Percentiles rank a stretch among this genome's conserved stretches.
Conservation (phyloP, 2,797 vertebrate species). For the Danio choprae region DNA sequence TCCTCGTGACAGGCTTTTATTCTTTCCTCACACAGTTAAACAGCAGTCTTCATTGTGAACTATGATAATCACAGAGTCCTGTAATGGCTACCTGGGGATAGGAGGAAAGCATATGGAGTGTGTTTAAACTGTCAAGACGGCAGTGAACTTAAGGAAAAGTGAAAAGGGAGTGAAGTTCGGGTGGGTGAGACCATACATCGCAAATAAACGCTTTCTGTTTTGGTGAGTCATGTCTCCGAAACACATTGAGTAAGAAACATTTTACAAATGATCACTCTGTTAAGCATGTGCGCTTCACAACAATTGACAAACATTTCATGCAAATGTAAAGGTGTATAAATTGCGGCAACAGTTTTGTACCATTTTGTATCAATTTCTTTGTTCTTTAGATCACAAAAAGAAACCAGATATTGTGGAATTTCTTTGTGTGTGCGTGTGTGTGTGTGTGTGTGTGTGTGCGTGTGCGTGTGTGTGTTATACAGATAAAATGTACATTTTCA, state of each 20-base stretch:
- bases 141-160: conserved; percentile 5
- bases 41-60: conserved; percentile 43
- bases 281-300: not conserved
- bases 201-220: conserved; percentile 12
- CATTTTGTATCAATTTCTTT: not conserved
- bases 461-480: not conserved
- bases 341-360: not conserved
- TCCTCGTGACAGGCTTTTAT: conserved; percentile 47
- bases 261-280: not conserved
- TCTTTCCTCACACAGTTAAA: conserved; percentile 46
- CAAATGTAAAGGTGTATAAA: not conserved
- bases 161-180: not conserved
- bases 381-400: too few species aligned
- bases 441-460: too few species aligned
- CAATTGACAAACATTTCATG: not conserved
- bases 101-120: not conserved
- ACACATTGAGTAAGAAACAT: not conserved
- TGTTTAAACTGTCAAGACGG: conserved; percentile 24
- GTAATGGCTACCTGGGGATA: conserved; percentile 55
- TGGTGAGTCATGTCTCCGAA: not conserved
- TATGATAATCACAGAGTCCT: conserved; percentile 46
- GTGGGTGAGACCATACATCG: not conserved
- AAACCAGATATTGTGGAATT: not conserved
- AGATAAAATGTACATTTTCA: not conserved
- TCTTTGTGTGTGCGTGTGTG: not conserved